These are phyloP conservation scores for Pandemis corylana DNA, from an alignment of 2,888 invertebrate genomes.

Conservation along the genomic window DNA sequence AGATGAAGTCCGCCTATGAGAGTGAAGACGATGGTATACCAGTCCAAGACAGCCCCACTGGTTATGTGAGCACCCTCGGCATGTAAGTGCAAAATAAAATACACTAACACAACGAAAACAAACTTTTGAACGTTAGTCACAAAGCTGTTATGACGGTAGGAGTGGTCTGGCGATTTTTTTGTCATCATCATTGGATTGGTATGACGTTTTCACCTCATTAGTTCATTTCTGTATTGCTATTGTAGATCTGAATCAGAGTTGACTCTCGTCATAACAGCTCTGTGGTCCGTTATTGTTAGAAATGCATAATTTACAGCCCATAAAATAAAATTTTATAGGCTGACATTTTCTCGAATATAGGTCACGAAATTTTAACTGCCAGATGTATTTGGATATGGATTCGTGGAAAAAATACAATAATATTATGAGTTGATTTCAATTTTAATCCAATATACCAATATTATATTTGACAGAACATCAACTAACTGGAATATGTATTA, in stretches of 20 bases:
- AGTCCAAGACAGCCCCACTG: conserved; percentile 81
- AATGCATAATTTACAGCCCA: not conserved
- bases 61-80: conserved; percentile 66
- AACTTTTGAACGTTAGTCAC: not conserved
- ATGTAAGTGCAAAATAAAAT: conserved; percentile 61
- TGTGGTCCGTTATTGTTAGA: not conserved
- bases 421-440: not conserved
- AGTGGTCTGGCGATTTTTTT: too few species aligned
- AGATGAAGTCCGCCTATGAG: conserved; percentile 72
- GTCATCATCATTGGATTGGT: too few species aligned
- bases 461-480: not conserved
- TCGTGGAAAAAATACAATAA: not conserved
- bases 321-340: not conserved
- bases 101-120: not conserved
- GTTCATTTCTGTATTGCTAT: too few species aligned
- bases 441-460: not conserved
- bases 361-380: not conserved
- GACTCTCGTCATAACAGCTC: too few species aligned
- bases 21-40: conserved; percentile 89
- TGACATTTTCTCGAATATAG: not conserved
- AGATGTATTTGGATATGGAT: not conserved
- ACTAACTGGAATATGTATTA: too few species aligned
- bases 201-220: too few species aligned
- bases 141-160: too few species aligned
- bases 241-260: too few species aligned